A percentile compares a stretch with the other conserved stretches of the same genome.
Evolutionary conservation across 2,113 vertebrate species (phyloP).

Genomic region (Probosciger aterrimus): DNA sequence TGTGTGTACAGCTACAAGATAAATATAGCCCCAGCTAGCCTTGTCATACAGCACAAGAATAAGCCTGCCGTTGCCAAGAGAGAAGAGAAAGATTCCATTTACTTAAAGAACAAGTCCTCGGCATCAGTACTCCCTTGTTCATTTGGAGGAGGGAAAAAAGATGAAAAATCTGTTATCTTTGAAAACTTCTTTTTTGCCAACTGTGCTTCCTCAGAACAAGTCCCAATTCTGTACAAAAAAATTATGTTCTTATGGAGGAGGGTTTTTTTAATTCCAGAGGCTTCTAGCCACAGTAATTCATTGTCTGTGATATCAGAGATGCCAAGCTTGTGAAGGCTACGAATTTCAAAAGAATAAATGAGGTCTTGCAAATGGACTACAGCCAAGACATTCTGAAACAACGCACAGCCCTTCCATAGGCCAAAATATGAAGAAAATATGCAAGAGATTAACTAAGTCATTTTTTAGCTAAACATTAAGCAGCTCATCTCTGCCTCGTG

Average conservation of each 20-base stretch:
- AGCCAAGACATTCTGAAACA: conserved; percentile 53
- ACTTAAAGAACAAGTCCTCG: conserved; percentile 40
- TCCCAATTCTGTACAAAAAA: neutral
- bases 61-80: conserved; percentile 56
- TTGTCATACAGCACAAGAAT: conserved; percentile 68
- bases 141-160: neutral
- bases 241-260: neutral
- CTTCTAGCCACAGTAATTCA: conserved; percentile 43
- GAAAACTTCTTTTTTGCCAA: neutral
- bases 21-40: conserved; percentile 64
- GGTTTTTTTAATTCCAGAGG: conserved; percentile 12
- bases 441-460: neutral
- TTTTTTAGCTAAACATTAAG: conserved; percentile 26
- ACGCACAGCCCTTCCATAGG: conserved; percentile 7
- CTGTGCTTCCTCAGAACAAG: conserved; percentile 37
- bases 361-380: conserved; percentile 19
- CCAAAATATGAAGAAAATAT: conserved; percentile 27
- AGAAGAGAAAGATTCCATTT: conserved; percentile 61
- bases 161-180: conserved; percentile 30
- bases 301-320: conserved; percentile 38
- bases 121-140: conserved; percentile 32
- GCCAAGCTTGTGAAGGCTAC: conserved; percentile 37
- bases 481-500: neutral
- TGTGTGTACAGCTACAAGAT: conserved; percentile 52
- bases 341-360: conserved; percentile 62